phyloP scores from a whole-genome alignment of 1,140 invertebrate genomes.

The Penaeus chinensis region DNA sequence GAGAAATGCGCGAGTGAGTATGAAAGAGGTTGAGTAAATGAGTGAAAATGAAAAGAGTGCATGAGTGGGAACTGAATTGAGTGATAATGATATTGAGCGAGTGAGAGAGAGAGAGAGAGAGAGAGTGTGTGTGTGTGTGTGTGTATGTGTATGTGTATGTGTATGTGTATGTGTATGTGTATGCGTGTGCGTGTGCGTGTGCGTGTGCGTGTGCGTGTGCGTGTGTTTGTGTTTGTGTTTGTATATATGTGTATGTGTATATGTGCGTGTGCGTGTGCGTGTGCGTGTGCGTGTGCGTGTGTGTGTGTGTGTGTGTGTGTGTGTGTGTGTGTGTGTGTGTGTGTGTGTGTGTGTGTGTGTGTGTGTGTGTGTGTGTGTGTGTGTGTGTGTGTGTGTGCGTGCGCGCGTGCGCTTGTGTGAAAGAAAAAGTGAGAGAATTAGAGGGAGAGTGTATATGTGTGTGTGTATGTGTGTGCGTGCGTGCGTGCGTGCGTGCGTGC shows the following conservation, averaged over 20 bases:
- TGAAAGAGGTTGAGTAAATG: slow-evolving; percentile 4
- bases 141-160: too few relatives aligned
- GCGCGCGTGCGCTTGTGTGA: too few relatives aligned
- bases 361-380: too few relatives aligned
- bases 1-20: not conserved
- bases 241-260: too few relatives aligned
- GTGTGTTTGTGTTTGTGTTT: not conserved
- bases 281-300: slow-evolving; percentile 16
- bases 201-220: not conserved
- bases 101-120: too few relatives aligned
- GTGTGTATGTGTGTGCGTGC: too few relatives aligned
- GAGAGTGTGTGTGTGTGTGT: too few relatives aligned
- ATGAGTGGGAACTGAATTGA: too few relatives aligned
- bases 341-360: not conserved
- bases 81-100: not conserved
- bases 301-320: slow-evolving; percentile 3
- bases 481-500: not conserved
- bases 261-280: not conserved
- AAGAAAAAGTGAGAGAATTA: too few relatives aligned
- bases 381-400: too few relatives aligned
- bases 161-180: not conserved
- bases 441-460: too few relatives aligned
- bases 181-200: slow-evolving; percentile 13
- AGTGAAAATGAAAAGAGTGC: slow-evolving; percentile 24
- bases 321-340: not conserved